Evolutionary conservation across 2,113 vertebrate species (phyloP), one percentile per base, ranked within the genome.

Genomic region (Nasalis larvatus): DNA sequence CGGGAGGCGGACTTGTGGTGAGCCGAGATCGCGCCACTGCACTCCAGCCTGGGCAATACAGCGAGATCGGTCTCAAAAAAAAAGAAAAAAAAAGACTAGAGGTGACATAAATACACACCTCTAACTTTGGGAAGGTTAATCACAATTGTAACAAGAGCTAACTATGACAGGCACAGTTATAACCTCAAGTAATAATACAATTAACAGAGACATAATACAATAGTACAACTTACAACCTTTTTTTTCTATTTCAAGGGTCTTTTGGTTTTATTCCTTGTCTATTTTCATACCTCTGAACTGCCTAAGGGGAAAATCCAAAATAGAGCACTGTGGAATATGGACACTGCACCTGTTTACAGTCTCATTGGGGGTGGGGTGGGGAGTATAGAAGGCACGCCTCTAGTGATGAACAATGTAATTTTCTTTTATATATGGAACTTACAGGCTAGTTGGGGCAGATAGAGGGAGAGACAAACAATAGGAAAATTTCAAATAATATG

Each of bases 211-310:
- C 3, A 66, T 68, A 73, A 88, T 37, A 86, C 5, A 95, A 63
- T 82, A 87, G 77, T 74, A 89, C 56, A 89, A 88, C 2, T 87
- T 92, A 60, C 10, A 80, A 89, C 23, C 2, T 35, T 52, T 87
- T 52, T 81, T 45, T 71, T 73, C 56, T 20, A 42, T 96, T 94
- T 96, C 93, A 63, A 95, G 60, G 21, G 40, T 63, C n/a, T 94
- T 92, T 45, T 78, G 52, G 42, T 82, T 94, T 94, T 94, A 49
- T n/a, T 93, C 58, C 63, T 49, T 92, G 52, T 81, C 73, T 97
- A 40, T 95, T 94, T 97, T 95, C 76, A 91, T 23, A 87, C 88
- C 12, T 96, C 56, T 92, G 66, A 94, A 95, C 81, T 30, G 80
- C 90, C 86, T 95, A 69, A 32, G 63, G 88, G 74, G 88, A 80